Conservation (phyloP, 2,797 vertebrate genomes). For the Columba guinea region DNA sequence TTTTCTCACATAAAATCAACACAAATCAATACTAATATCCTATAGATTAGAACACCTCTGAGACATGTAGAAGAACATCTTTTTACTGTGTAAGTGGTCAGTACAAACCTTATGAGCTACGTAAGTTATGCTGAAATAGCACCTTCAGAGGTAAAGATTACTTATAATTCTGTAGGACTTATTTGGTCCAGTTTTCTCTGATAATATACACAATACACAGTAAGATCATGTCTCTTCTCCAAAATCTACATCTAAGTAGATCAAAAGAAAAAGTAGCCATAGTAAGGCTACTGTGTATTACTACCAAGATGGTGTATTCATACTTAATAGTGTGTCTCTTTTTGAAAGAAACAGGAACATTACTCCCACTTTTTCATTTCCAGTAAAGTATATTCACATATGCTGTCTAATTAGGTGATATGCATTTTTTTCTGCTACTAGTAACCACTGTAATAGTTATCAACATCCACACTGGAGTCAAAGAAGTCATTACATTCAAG, state of each 20-base stretch:
- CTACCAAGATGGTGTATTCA: too few species aligned
- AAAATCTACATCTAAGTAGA: background rate
- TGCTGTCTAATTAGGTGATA: background rate
- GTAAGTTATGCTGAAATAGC: background rate
- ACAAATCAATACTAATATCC: background rate
- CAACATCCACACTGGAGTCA: background rate
- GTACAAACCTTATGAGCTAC: background rate
- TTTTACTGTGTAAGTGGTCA: background rate
- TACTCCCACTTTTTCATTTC: background rate
- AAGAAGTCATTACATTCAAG: background rate
- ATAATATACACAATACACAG: background rate
- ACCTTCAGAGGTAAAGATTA: background rate
- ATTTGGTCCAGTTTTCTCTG: background rate
- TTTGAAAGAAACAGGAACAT: background rate
- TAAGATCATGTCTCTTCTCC: background rate
- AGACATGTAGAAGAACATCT: background rate
- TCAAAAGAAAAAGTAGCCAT: background rate
- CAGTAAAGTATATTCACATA: background rate
- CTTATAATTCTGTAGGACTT: background rate
- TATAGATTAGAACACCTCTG: background rate
- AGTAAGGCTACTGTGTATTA: background rate
- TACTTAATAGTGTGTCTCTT: background rate
- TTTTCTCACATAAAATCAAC: background rate
- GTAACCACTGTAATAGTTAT: background rate
- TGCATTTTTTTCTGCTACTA: background rate